These are phyloP conservation scores for Apamea anceps DNA, from an alignment of 2,888 invertebrate species.

Conservation along the genomic window DNA sequence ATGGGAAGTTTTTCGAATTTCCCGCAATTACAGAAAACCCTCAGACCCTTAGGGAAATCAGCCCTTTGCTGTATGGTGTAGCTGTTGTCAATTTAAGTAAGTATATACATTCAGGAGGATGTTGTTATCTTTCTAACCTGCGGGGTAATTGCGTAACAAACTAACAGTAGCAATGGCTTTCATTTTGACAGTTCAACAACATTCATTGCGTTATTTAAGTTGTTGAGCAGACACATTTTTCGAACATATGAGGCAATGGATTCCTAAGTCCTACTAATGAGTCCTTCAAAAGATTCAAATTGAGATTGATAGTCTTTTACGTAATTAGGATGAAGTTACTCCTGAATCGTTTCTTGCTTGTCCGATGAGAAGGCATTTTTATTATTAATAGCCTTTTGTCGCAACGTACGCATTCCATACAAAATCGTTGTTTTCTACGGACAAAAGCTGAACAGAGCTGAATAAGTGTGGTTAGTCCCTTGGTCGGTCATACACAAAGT, in stretches of 20 bases:
- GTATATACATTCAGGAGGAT: constrained; percentile 22
- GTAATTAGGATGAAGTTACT: too few relatives aligned
- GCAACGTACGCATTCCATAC: too few relatives aligned
- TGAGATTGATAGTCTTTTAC: too few relatives aligned
- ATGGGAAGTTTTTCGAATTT: constrained; percentile 24
- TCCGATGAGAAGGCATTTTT: not conserved
- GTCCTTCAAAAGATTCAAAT: too few relatives aligned
- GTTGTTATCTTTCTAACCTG: constrained; percentile 13
- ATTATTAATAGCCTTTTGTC: not conserved
- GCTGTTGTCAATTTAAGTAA: constrained; percentile 52
- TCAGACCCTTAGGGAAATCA: constrained; percentile 52
- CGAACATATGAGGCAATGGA: too few relatives aligned
- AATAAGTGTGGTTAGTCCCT: too few relatives aligned
- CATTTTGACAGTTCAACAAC: too few relatives aligned
- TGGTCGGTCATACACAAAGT: not conserved
- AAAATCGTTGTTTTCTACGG: too few relatives aligned
- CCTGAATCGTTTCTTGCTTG: not conserved
- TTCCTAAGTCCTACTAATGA: too few relatives aligned
- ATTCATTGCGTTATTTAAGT: too few relatives aligned
- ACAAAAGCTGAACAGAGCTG: too few relatives aligned
- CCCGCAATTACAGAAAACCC: constrained; percentile 29
- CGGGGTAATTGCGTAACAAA: not conserved
- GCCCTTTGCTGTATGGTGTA: constrained; percentile 43
- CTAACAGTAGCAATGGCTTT: not conserved
- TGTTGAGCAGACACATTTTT: too few relatives aligned